Percentiles rank a stretch among this genome's conserved stretches.
phyloP scores from a whole-genome alignment of 2,888 invertebrate genomes.

The Rhagium mordax region DNA sequence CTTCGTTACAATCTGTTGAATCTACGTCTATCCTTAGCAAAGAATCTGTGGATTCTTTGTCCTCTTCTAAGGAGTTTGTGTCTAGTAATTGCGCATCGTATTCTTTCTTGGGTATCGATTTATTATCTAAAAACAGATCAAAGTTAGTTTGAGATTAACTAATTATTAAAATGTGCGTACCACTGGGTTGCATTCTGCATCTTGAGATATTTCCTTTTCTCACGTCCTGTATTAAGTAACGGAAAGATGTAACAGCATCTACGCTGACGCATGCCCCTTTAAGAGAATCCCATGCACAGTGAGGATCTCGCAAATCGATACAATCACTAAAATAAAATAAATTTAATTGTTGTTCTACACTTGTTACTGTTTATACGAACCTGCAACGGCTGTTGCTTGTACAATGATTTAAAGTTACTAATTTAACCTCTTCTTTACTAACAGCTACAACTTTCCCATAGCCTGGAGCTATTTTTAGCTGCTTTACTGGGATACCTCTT shows the following conservation, averaged over 20 bases:
- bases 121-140: slow-evolving; percentile 49
- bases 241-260: slow-evolving; percentile 67
- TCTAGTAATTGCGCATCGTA: slow-evolving; percentile 63
- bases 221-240: slow-evolving; percentile 79
- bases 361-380: slow-evolving; percentile 65
- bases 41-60: slow-evolving; percentile 49
- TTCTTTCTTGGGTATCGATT: slow-evolving; percentile 54
- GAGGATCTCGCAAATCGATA: slow-evolving; percentile 94
- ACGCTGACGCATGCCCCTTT: slow-evolving; percentile 73
- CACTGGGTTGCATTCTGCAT: slow-evolving; percentile 64
- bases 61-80: slow-evolving; percentile 48
- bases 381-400: slow-evolving; percentile 77
- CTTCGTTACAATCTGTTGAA: slow-evolving; percentile 61
- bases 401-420: slow-evolving; percentile 91
- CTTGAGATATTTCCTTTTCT: slow-evolving; percentile 78
- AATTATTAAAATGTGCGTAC: slow-evolving; percentile 43
- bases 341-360: too few relatives aligned
- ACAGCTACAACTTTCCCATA: slow-evolving; percentile 90
- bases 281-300: slow-evolving; percentile 94
- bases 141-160: not conserved
- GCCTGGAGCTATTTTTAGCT: slow-evolving; percentile 82
- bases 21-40: slow-evolving; percentile 61
- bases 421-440: slow-evolving; percentile 88
- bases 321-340: slow-evolving; percentile 88
- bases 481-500: slow-evolving; percentile 80